These are phyloP conservation scores for Oedothorax gibbosus DNA, from an alignment of 1,140 invertebrate species.

Conservation along the genomic window DNA sequence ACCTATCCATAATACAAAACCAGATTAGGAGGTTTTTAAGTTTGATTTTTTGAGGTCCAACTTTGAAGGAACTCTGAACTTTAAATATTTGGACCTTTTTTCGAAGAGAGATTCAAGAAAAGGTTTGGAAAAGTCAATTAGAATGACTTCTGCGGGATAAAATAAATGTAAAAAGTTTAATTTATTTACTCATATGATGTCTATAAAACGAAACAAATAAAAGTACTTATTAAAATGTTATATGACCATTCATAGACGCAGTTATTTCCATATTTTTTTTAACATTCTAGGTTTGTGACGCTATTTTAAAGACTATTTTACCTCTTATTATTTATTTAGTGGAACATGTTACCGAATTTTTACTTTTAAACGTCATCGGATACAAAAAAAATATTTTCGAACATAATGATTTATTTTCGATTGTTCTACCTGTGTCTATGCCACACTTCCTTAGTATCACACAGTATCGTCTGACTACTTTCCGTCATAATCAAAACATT, in stretches of 20 bases:
- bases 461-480: not conserved
- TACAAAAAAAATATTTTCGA: not conserved
- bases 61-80: no score
- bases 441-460: not conserved
- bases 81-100: no score
- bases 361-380: not conserved
- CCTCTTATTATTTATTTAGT: not conserved
- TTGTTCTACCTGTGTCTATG: not conserved
- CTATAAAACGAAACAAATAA: not conserved
- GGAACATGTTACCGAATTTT: not conserved
- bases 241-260: not conserved
- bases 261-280: not conserved
- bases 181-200: not conserved
- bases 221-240: not conserved
- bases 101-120: not conserved
- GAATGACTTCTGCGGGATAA: not conserved
- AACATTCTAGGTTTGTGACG: not conserved
- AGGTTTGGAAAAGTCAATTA: not conserved
- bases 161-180: not conserved
- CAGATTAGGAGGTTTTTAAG: no score
- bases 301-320: not conserved
- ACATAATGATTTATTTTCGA: not conserved
- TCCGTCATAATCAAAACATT: not conserved
- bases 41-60: no score
- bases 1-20: no score